phyloP scores from a whole-genome alignment of 2,113 vertebrate genomes.

The Ramphastos sulfuratus region DNA sequence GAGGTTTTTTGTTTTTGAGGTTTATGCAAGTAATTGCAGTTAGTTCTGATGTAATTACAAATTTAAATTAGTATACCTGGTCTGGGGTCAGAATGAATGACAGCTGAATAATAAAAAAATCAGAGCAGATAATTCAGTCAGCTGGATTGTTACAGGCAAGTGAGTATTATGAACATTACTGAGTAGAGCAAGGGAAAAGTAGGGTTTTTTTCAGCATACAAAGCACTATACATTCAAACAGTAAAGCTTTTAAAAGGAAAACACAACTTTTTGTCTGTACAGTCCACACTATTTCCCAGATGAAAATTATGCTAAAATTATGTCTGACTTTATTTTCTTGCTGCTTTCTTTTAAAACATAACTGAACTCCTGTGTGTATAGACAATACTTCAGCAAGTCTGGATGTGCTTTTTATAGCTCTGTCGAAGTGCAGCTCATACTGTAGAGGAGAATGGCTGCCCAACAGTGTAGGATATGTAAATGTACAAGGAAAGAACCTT shows the following conservation, averaged over 20 bases:
- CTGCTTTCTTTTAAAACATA: background rate
- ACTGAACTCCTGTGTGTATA: background rate
- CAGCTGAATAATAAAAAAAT: background rate
- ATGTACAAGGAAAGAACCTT: background rate
- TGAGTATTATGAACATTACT: background rate
- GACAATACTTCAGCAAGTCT: background rate
- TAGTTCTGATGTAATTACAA: background rate
- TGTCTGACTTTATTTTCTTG: background rate
- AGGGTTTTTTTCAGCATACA: background rate
- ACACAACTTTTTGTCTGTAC: background rate
- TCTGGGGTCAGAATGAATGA: background rate
- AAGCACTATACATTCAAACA: background rate
- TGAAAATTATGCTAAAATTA: background rate
- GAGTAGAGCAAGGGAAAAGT: background rate
- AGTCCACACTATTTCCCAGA: background rate
- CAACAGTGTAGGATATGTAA: background rate
- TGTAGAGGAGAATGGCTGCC: background rate
- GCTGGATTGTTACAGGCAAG: background rate
- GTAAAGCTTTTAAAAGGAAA: background rate
- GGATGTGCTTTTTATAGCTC: background rate
- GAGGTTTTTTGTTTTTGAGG: background rate
- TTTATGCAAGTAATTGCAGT: background rate
- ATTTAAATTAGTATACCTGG: background rate
- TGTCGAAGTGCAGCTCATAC: background rate
- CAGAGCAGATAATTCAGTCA: background rate